Evolutionary conservation across 1,140 invertebrate species (phyloP), one percentile per base, ranked within the genome.

Genomic region (Scaptomyza graminum): DNA sequence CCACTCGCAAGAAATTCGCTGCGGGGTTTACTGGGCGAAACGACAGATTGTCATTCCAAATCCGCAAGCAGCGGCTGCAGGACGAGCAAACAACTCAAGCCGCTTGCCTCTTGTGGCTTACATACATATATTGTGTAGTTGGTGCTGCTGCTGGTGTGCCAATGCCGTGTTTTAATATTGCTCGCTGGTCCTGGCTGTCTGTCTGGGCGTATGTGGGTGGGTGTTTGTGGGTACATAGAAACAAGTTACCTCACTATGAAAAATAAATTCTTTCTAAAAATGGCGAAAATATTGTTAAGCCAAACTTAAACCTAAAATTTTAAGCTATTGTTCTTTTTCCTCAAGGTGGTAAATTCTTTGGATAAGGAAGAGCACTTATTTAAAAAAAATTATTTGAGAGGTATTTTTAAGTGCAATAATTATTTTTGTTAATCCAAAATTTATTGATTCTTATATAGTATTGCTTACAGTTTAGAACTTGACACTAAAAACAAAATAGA

Each of bases 1-100:
- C 43, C 8, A 41, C 11, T 16, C 61, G 25, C 50, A 25, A 63
- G 61, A 57, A 63, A 47, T 44, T 34, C 57, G 62, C 62, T 56
- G 64, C 54, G 7, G 7, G 31, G 31, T 9, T 34, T 9, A 9
- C 31, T 7, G 55, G 80, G 80, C 80, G 54, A 63, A 65, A 61
- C 74, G 65, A 71, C 77, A 78, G 82, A 68, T 87, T 85, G 72
- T 69, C 85, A 77, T 85, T 81, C 76, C 83, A 87, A 87, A 82
- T 84, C 76, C 80, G 56, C 66, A 73, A 61, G 64, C 49, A 80
- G 66, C 61, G 54, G 70, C 51, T 55, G 62, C 55, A 66, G 22
- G 34, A 47, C 31, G 51, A 60, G 39, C 50, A 46, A 54, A 63
- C 34, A 74, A 54, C 25, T 41, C 54, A 44, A 44, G 51, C 68